Percentiles rank a stretch among this genome's conserved stretches.
Evolutionary conservation across 2,797 vertebrate species (phyloP).

Genomic region (Sebastes oblongus): DNA sequence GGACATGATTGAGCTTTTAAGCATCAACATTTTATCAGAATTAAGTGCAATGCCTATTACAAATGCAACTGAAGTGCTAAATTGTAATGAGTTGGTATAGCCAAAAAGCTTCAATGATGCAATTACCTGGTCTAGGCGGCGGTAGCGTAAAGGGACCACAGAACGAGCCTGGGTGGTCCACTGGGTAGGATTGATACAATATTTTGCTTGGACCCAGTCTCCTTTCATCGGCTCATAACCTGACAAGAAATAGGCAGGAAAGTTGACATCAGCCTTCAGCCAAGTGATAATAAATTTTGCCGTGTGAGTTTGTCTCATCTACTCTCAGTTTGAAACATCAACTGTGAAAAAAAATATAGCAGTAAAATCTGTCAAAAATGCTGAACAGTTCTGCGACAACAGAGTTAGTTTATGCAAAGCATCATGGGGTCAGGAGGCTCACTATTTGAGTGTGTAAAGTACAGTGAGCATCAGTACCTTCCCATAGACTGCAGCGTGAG

Average conservation of each 20-base stretch:
- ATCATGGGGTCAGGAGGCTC: not conserved
- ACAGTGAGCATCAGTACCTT: slow-evolving; percentile 80
- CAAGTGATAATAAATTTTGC: not conserved
- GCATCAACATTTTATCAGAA: not conserved
- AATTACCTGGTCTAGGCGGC: slow-evolving; percentile 87
- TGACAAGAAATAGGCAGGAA: slow-evolving; percentile 49
- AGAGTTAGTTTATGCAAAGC: not conserved
- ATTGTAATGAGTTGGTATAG: not conserved
- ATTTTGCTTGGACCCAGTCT: slow-evolving; percentile 94
- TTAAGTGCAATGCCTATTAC: not conserved
- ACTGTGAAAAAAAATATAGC: not conserved
- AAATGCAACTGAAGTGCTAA: not conserved
- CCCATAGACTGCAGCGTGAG: slow-evolving; percentile 80
- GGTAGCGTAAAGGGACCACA: slow-evolving; percentile 90
- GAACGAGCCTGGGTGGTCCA: slow-evolving; percentile 88
- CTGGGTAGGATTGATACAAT: slow-evolving; percentile 83
- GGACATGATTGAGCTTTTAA: not conserved
- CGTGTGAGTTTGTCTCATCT: not conserved
- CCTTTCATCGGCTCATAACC: slow-evolving; percentile 90
- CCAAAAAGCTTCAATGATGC: not conserved
- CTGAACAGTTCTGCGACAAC: not conserved
- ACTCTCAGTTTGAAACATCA: not conserved
- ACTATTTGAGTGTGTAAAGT: not conserved
- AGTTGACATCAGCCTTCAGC: slow-evolving; percentile 3
- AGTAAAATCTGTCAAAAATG: not conserved